phyloP scores from a whole-genome alignment of 2,113 vertebrate genomes.

The Taxidea taxus region DNA sequence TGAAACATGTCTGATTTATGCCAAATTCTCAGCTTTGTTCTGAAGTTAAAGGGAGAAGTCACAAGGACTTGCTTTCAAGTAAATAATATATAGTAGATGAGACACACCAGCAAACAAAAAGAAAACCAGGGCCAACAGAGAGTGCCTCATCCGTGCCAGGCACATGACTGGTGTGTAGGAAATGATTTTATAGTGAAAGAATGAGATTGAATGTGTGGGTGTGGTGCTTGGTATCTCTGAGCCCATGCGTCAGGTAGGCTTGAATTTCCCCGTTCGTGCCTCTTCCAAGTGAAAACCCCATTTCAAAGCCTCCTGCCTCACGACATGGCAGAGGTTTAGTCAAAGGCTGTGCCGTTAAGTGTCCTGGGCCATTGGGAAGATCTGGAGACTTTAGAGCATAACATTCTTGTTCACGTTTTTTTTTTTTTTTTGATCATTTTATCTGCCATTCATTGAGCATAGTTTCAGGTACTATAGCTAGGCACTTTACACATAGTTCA shows the following conservation, averaged over 20 bases:
- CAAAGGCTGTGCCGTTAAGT: neutral
- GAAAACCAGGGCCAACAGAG: neutral
- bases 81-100: neutral
- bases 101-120: neutral
- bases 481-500: neutral
- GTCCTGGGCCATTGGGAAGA: neutral
- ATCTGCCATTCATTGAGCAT: neutral
- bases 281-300: neutral
- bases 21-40: neutral
- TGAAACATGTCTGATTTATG: neutral
- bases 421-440: neutral
- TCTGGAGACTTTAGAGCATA: neutral
- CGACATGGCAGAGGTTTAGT: neutral
- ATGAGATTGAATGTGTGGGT: neutral
- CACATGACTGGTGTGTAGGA: neutral
- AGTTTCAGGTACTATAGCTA: neutral
- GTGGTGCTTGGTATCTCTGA: neutral
- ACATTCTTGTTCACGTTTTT: neutral
- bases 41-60: slow-evolving; percentile 1
- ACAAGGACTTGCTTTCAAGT: neutral
- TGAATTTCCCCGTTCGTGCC: neutral
- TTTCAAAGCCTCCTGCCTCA: neutral
- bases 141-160: neutral
- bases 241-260: neutral
- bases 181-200: neutral